Conservation (phyloP, 2,888 invertebrate species). For the Sarcophaga caerulescens region DNA sequence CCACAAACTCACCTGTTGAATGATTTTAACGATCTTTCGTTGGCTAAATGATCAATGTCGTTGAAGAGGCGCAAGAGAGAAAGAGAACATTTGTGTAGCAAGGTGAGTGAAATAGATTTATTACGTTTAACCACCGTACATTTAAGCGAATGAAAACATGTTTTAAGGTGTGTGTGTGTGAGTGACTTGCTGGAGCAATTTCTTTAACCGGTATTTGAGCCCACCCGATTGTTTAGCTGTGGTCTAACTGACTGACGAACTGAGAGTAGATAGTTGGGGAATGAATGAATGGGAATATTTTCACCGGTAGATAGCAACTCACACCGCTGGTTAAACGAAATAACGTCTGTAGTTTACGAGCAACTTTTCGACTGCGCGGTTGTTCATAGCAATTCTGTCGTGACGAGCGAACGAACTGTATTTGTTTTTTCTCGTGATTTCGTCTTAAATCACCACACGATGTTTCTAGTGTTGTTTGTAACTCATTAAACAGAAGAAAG, state of each 20-base stretch:
- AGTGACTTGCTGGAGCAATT: slow-evolving; percentile 7
- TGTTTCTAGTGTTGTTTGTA: background rate
- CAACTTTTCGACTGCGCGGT: slow-evolving; percentile 69
- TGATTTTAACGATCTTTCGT: slow-evolving; percentile 43
- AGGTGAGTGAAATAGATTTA: background rate
- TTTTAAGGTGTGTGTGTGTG: slow-evolving; percentile 14
- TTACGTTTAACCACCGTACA: background rate
- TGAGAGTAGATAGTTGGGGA: no score
- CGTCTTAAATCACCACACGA: background rate
- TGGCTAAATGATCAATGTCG: slow-evolving; percentile 46
- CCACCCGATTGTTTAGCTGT: slow-evolving; percentile 56
- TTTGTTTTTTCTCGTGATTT: slow-evolving; percentile 19
- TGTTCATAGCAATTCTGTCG: slow-evolving; percentile 55
- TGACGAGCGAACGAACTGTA: slow-evolving; percentile 29
- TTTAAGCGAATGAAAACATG: slow-evolving; percentile 5
- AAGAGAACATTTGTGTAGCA: background rate
- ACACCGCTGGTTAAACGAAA: slow-evolving; percentile 60
- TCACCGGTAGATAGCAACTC: slow-evolving; percentile 65
- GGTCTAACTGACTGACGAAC: slow-evolving; percentile 24
- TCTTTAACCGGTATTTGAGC: slow-evolving; percentile 62
- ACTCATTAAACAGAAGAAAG: slow-evolving; percentile 6
- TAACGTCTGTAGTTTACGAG: slow-evolving; percentile 69
- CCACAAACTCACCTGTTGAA: slow-evolving; percentile 40
- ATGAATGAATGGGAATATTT: slow-evolving; percentile 30
- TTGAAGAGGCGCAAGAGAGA: background rate